phyloP scores from a whole-genome alignment of 2,113 vertebrate species.

The Eolophus roseicapilla region DNA sequence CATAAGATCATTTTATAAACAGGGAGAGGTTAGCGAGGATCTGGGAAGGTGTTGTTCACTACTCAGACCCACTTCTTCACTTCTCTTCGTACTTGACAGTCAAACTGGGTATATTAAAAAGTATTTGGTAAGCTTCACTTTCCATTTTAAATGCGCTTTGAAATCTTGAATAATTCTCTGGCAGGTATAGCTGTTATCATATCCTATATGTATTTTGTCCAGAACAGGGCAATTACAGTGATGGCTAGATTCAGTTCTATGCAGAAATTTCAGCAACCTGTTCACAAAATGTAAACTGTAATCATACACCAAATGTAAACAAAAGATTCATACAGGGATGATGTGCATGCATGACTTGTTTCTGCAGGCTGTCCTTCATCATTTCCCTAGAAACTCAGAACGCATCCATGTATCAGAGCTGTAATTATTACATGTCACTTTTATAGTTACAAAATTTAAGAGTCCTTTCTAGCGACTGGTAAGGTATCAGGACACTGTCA shows the following conservation, averaged over 20 bases:
- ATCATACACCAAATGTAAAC: not conserved
- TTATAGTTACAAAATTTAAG: not conserved
- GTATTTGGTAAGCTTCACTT: not conserved
- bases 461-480: not conserved
- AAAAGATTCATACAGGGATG: not conserved
- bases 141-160: not conserved
- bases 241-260: not conserved
- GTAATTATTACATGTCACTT: not conserved
- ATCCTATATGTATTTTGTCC: not conserved
- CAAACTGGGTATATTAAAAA: not conserved
- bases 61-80: not conserved
- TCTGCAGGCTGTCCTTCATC: not conserved
- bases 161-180: not conserved
- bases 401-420: rapidly evolving
- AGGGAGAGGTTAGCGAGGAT: not conserved
- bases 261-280: not conserved
- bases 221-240: not conserved
- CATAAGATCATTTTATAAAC: not conserved
- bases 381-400: not conserved
- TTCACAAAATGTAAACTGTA: not conserved
- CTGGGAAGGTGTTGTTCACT: not conserved
- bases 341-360: not conserved
- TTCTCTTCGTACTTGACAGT: not conserved
- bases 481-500: not conserved
- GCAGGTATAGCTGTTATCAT: not conserved